Base-by-base conservation (phyloP, 2,797 vertebrate genomes). In the Denticeps clupeoides region DNA sequence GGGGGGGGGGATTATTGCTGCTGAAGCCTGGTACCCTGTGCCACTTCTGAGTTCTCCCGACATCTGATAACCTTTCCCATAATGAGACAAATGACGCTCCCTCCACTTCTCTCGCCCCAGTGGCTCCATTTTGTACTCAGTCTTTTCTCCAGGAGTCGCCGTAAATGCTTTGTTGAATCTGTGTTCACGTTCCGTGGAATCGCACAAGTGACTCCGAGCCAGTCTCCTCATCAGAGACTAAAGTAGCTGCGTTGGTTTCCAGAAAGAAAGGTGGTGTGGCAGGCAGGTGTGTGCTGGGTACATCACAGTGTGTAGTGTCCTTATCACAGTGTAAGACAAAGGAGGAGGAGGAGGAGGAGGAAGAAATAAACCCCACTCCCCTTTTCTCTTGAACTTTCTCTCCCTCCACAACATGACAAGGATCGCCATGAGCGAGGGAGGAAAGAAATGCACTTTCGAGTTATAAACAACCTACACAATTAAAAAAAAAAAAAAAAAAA, bases 261-360 rank as follows among this genome's bases (percentile, higher is more conserved):
- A 55, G 60, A 56, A 67, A 68, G 58, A 16, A 31, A 51, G 68
- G 64, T 51, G 35, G 57, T 67, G 69, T 72, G 82, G 77, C 63
- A 62, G 57, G 58, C 82, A 77, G 82, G 81, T 76, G 48, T 65
- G 68, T 35, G 67, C 72, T 81, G 76, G 74, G 76, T 65, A 72
- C 63, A 69, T 90, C 93, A 93, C 90, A 91, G 89, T 90, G 89
- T 88, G 82, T 68, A 68, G 82, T 82, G 82, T 79, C 69, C 70
- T 78, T 76, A 53, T 87, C 84, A 83, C 84, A 86, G 81, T 85
- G 82, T 80, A 78, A 64, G 73, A 64, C 50, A 38, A 60, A 49
- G 46, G 29, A 46, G 51, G 53, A 57, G 56, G 65, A 54, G 29
- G 8, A 9, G 45, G 38, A 13, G 33, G 35, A 33, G 33, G 13